phyloP scores from a whole-genome alignment of 2,888 invertebrate genomes.

The Sylvicola cinctus region DNA sequence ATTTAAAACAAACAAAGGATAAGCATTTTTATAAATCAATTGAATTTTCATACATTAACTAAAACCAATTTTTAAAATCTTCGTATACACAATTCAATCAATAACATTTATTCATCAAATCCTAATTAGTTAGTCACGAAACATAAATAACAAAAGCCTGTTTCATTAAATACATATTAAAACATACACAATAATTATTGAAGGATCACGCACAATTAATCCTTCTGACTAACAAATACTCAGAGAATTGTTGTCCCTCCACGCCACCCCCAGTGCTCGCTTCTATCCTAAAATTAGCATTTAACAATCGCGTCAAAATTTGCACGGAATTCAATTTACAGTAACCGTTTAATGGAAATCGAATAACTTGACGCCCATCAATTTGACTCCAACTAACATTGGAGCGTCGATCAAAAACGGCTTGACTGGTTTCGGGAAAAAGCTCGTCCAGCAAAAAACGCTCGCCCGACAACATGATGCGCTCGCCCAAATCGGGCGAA shows the following conservation, averaged over 20 bases:
- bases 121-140: no score
- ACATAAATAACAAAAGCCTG: no score
- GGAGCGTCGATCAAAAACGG: conserved; percentile 56
- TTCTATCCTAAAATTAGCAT: conserved; percentile 54
- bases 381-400: conserved; percentile 65
- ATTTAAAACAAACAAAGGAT: no score
- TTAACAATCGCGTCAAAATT: conserved; percentile 60
- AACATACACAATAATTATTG: no score
- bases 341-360: conserved; percentile 73
- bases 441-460: conserved; percentile 54
- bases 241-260: conserved; percentile 76
- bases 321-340: conserved; percentile 80
- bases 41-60: no score
- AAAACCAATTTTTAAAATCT: no score
- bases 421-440: conserved; percentile 57
- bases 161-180: no score
- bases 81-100: no score
- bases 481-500: conserved; percentile 59
- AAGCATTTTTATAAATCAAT: no score
- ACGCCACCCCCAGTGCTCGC: conserved; percentile 75
- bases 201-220: conserved; percentile 23
- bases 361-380: conserved; percentile 61
- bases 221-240: conserved; percentile 57
- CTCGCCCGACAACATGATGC: conserved; percentile 66
- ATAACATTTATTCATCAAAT: no score